Evolutionary conservation across 2,797 vertebrate species (phyloP), one percentile per base, ranked within the genome.

Genomic region (Orestias chungarensis): DNA sequence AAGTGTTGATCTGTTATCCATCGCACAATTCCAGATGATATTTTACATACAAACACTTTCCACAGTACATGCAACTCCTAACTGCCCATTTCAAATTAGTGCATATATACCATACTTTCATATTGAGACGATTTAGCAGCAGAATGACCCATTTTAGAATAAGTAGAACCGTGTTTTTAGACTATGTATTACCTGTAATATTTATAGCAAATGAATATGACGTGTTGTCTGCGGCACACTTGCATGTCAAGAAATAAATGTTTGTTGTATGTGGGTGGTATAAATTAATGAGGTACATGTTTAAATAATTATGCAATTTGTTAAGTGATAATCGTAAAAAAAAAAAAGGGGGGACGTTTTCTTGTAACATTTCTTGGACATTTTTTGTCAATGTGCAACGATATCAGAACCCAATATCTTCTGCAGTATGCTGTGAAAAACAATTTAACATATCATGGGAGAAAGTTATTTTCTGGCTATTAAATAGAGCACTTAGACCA

Each of bases 271-370:
- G 73, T 90, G 73, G 74, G 76, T 90, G 73, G 82, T 74, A 79
- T 86, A 67, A 74, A 71, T 82, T 72, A 81, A 81, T 78, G 57
- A 88, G 83, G 73, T 91, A 81, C 66, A 82, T 90, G 81, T 86
- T 90, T 38, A 76, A 91, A 91, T 89, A 83, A 91, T 91, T 94
- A 94, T 94, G 93, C 93, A 94, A 94, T 91, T 93, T 89, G 87
- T 90, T 88, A 82, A 87, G 86, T 87, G 86, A 81, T 80, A 69
- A 71, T 83, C 86, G 86, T 85, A 88, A 90, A 92, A 91, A 71
- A 74, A 29, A 49, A 38, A 83, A 89, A 89, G 78, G 80, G 66
- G 55, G 87, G 77, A 87, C 82, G 87, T 88, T 88, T 86, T 87
- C 64, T 70, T 83, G 74, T 88, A 76, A 86, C n/a, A 91, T 92